Evolutionary conservation across 2,797 vertebrate species (phyloP), one percentile per base, ranked within the genome.

Genomic region (Choloepus didactylus): DNA sequence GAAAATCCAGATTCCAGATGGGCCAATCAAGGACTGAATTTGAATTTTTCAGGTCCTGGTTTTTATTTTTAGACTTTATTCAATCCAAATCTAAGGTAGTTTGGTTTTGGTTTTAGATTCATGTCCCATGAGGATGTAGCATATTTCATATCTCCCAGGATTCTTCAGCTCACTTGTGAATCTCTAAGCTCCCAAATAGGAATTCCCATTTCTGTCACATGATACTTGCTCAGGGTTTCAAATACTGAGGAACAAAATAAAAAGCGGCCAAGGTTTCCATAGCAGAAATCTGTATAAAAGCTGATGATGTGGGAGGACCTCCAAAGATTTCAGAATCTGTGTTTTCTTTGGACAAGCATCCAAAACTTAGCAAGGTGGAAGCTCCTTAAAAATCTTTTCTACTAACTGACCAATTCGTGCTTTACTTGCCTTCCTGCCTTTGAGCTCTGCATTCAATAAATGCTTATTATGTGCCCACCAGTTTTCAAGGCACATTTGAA

Each of bases 161-260:
- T 87, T 86, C 77, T 56, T 80, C 18, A 31, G 25, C 54, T 96
- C 80, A 67, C 62, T 76, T 94, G 54, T 49, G 49, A 91, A 62
- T 64, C 54, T 95, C 69, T 56, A 76, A 27, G 46, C 31, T 93
- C 67, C 75, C 82, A 88, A 93, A 59, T 85, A 72, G 64, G 93
- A 89, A 90, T 59, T 94, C 89, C 62, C 21, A 60, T 88, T 95
- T 94, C 77, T 81, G 11, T 84, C 69, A 29, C 38, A 60, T 67
- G 56, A 81, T 77, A 84, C 46, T 14, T 81, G 23, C n/a, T 69
- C 25, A 95, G 38, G 49, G 23, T 92, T 88, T 91, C 77, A 60
- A 81, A 85, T 91, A 54, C 84, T 18, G 44, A 49, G 49, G 79
- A 76, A 12, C 62, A 92, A 96, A 95, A 93, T 81, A 81, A 94